Evolutionary conservation across 1,140 invertebrate genomes (phyloP), one percentile per base, ranked within the genome.

Genomic region (Acarapis woodi): DNA sequence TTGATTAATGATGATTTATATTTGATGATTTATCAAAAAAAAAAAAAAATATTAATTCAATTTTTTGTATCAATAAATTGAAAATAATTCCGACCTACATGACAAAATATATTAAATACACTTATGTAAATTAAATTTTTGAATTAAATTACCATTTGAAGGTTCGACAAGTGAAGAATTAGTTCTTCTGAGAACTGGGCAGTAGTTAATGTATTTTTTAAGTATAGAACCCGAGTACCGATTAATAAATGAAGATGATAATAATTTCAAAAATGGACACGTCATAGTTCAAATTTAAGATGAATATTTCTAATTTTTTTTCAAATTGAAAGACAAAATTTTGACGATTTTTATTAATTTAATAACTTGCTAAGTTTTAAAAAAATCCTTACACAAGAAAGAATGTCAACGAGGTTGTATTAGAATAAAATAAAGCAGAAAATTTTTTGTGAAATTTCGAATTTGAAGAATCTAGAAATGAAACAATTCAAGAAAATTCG

Each of bases 211-310:
- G 25, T 36, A 43, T 10, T 25, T 40, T 12, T 24, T 28, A 10
- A 40, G 3, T 2, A 43, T 6, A 16, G 22, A 18, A 12, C 25
- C 14, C 4, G 37, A 36, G 23, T 43, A 36, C 3, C 18, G 10
- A n/a, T 16, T 14, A 14, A 40, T 22, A 30, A 36, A 43, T 14
- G 28, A 10, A 4, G 28, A 23, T 3, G 38, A 26, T n/a, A 43
- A 26, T 40, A 40, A 33, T 23, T 32, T 40, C 2, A 43, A 12
- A 25, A 43, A 43, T 29, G 42, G 42, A 36, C 42, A 42, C 14
- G 14, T 32, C 39, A 26, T 18, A 3, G 34, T 25, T 35, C 25
- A 26, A 8, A 8, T 6, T 26, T 26, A 26, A 26, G n/a, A n/a
- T n/a, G n/a, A n/a, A n/a, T n/a, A n/a, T n/a, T n/a, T n/a, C n/a